Evolutionary conservation across 2,797 vertebrate species (phyloP).

Genomic region (Naso thynnoides): DNA sequence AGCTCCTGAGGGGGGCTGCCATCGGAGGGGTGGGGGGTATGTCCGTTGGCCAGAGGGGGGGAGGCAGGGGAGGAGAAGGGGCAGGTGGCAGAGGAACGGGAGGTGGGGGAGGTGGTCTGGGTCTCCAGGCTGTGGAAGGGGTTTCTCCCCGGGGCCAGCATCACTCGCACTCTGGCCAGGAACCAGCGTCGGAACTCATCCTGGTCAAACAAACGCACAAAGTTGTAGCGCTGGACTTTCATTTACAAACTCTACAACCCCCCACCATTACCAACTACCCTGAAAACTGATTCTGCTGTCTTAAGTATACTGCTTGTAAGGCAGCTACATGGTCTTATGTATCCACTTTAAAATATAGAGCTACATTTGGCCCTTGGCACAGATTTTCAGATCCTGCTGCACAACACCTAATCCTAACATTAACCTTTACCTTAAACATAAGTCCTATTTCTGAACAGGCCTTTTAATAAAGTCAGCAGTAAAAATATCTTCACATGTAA

Average conservation of each 20-base stretch:
- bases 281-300: not conserved
- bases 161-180: conserved; percentile 92
- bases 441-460: not conserved
- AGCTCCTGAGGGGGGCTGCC: conserved; percentile 85
- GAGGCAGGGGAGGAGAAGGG: conserved; percentile 78
- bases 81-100: conserved; percentile 73
- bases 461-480: not conserved
- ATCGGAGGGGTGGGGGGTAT: conserved; percentile 80
- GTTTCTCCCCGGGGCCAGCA: conserved; percentile 88
- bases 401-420: not conserved
- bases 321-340: not conserved
- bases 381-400: conserved; percentile 5
- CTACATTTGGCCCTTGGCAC: not conserved
- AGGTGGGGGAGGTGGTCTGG: conserved; percentile 81
- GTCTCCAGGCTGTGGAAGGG: conserved; percentile 88
- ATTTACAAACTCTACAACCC: not conserved
- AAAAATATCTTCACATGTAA: not conserved
- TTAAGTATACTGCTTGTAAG: not conserved
- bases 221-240: not conserved
- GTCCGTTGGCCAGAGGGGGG: conserved; percentile 83
- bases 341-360: not conserved
- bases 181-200: conserved; percentile 98
- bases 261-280: too few relatives aligned
- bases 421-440: not conserved
- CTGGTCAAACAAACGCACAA: conserved; percentile 69